These are phyloP conservation scores for Suillia variegata DNA, from an alignment of 2,888 invertebrate species.

Conservation along the genomic window DNA sequence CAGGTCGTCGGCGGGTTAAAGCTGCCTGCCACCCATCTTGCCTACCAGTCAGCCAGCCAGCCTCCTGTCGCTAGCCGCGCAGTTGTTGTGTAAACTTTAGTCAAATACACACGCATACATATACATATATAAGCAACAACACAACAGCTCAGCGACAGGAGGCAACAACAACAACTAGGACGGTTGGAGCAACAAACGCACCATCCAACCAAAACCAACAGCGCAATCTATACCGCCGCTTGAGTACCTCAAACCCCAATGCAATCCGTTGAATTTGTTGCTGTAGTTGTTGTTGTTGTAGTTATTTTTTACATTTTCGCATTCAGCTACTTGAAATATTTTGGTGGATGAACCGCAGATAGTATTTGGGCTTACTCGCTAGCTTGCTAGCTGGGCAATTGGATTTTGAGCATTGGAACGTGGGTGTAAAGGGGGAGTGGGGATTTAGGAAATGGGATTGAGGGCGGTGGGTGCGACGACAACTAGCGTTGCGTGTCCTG, in stretches of 20 bases:
- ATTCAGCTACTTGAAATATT: slow-evolving; percentile 23
- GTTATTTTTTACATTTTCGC: not conserved
- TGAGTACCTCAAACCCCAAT: slow-evolving; percentile 2
- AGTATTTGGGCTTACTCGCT: slow-evolving; percentile 3
- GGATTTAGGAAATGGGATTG: not conserved
- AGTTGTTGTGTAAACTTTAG: slow-evolving; percentile 17
- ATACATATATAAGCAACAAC: slow-evolving; percentile 11
- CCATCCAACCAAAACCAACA: slow-evolving; percentile 33
- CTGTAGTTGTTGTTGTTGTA: slow-evolving; percentile 11
- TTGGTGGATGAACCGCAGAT: slow-evolving; percentile 27
- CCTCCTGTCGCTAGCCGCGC: not conserved
- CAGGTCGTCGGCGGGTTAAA: no score
- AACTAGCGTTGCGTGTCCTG: slow-evolving; percentile 7
- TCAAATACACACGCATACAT: slow-evolving; percentile 1
- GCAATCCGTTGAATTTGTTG: slow-evolving; percentile 23
- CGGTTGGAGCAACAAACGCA: slow-evolving; percentile 29
- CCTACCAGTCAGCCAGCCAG: no score
- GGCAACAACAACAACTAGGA: slow-evolving; percentile 9
- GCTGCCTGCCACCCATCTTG: not conserved
- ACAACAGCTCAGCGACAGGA: slow-evolving; percentile 8
- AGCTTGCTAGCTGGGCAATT: not conserved
- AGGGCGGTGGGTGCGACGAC: not conserved
- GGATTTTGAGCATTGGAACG: slow-evolving; percentile 11
- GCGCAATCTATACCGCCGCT: not conserved
- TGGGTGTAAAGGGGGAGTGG: slow-evolving; percentile 2